Conservation (phyloP, 2,797 vertebrate genomes). For the Poecilia velifera region DNA sequence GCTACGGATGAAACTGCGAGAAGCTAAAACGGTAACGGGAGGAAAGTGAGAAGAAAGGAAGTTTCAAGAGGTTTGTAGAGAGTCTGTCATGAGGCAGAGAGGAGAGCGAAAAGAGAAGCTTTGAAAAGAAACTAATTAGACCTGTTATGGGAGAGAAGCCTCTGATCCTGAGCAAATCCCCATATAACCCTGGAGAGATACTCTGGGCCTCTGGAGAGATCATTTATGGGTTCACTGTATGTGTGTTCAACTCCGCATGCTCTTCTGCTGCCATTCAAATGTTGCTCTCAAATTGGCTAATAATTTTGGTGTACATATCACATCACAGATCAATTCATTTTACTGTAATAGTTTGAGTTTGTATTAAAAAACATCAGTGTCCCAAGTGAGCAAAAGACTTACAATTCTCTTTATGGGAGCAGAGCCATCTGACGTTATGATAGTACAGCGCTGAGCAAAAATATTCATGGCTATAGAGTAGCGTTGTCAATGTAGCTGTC, state of each 20-base stretch:
- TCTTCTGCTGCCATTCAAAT: conserved; percentile 34
- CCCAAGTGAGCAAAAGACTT: neutral
- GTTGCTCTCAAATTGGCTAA: conserved; percentile 44
- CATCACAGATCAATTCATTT: neutral
- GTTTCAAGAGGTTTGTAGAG: conserved; percentile 43
- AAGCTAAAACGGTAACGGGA: conserved; percentile 23
- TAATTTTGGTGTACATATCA: conserved; percentile 21
- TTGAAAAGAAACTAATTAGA: conserved; percentile 70
- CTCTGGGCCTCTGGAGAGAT: conserved; percentile 42
- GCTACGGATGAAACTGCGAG: neutral
- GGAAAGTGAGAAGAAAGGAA: conserved; percentile 27
- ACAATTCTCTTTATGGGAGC: neutral
- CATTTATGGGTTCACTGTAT: conserved; percentile 23
- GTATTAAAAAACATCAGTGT: neutral
- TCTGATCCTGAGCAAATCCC: conserved; percentile 72
- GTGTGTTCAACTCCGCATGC: conserved; percentile 22
- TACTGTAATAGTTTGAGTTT: conserved; percentile 5
- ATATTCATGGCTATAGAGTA: neutral
- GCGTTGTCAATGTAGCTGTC: neutral
- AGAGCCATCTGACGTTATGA: neutral
- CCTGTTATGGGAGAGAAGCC: conserved; percentile 62
- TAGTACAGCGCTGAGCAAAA: neutral
- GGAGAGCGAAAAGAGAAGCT: conserved; percentile 26
- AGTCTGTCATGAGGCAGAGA: conserved; percentile 42
- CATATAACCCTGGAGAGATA: conserved; percentile 59